phyloP scores from a whole-genome alignment of 2,113 vertebrate genomes.

The Colaptes auratus region DNA sequence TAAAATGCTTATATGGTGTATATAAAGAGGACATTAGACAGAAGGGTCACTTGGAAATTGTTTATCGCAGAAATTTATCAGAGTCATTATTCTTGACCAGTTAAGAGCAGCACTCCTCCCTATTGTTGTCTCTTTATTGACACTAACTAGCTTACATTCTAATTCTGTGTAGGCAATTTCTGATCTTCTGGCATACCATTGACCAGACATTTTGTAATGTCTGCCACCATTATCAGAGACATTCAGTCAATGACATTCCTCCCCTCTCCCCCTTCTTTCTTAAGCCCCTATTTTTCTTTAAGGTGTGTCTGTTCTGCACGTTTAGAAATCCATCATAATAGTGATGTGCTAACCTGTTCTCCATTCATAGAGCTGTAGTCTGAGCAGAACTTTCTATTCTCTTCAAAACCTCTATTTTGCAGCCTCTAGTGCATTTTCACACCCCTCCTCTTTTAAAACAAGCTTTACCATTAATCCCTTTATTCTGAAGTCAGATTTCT shows the following conservation, averaged over 20 bases:
- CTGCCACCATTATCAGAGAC: background rate
- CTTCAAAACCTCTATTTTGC: background rate
- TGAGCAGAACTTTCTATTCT: background rate
- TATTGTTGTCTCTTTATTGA: background rate
- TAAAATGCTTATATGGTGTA: background rate
- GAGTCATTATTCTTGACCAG: background rate
- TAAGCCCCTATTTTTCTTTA: background rate
- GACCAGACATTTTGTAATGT: background rate
- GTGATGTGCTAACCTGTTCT: background rate
- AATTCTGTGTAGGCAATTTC: background rate
- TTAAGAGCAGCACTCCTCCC: background rate
- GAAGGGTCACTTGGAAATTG: background rate
- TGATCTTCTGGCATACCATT: background rate
- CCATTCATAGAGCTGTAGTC: background rate
- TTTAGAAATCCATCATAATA: background rate
- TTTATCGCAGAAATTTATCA: background rate
- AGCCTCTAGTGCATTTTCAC: background rate
- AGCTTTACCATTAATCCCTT: background rate
- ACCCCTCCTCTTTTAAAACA: background rate
- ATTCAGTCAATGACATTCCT: background rate
- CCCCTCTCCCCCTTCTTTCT: background rate
- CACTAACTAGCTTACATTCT: background rate
- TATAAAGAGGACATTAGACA: background rate
- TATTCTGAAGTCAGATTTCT: background rate
- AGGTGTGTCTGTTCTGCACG: background rate